Conservation (phyloP, 2,113 vertebrate species). For the Echinops telfairi region DNA sequence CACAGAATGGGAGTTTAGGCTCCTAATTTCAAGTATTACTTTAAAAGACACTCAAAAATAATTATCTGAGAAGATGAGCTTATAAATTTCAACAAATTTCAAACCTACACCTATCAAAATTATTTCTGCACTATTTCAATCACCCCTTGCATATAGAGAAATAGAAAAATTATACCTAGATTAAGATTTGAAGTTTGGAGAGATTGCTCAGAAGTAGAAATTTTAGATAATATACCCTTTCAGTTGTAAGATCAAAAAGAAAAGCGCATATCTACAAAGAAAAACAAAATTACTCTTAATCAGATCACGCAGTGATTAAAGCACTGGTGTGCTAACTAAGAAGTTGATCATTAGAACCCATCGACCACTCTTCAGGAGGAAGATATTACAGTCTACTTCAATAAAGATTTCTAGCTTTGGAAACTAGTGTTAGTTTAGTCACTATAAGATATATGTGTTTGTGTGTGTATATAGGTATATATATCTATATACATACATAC, state of each 20-base stretch:
- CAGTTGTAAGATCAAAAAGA: not conserved
- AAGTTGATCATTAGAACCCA: no score
- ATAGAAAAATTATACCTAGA: not conserved
- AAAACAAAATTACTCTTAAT: not conserved
- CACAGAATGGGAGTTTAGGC: not conserved
- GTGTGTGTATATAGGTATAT: no score
- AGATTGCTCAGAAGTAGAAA: not conserved
- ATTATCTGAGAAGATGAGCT: not conserved
- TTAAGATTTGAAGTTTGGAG: rapidly evolving
- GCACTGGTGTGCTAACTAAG: no score
- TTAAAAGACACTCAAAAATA: not conserved
- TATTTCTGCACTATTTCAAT: not conserved
- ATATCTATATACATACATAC: no score
- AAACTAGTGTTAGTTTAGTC: no score
- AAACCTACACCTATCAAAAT: no score
- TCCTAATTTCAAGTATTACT: not conserved
- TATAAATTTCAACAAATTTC: not conserved
- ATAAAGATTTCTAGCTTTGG: no score
- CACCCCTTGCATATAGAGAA: not conserved
- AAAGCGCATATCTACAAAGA: not conserved
- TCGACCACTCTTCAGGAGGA: no score
- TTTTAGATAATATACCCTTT: not conserved
- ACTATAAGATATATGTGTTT: no score
- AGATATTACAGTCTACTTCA: no score
- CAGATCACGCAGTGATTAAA: not conserved